Base-by-base conservation (phyloP, 2,113 vertebrate genomes). In the Synodontis membranacea region DNA sequence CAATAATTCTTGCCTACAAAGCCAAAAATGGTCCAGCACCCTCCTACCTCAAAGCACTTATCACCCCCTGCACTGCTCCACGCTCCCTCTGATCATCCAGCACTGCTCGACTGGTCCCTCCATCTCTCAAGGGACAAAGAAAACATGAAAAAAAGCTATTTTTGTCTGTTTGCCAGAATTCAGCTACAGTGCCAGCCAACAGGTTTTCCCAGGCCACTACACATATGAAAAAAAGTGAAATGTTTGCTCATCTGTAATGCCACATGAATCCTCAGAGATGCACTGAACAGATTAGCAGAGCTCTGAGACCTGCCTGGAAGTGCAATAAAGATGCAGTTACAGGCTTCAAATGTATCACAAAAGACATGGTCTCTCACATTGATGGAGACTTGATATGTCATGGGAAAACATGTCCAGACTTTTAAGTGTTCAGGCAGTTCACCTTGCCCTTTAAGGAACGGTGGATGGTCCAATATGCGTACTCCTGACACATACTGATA, bases 221-320 rank as follows among this genome's bases (percentile, higher is more conserved):
- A 50, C n/a, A 79, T 54, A 54, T 31, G 19, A 54, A 0, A 54
- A 79, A 54, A 79, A 79, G 31, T 37, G 48, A 37, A n/a, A 79
- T 34, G n/a, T 78, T 78, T 78, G 15, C 75, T 11, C 7, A 17
- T 52, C 75, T 34, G 75, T 78, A 50, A 34, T 31, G 48, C 48
- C 75, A 79, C 50, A 80, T 11, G 58, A 50, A 39, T 56, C 21
- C 50, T 56, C 31, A 25, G 48, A 56, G 50, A 56, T 80, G 76
- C 76, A 54, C 76, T 80, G 19, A 80, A 80, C 3, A 54, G 76
- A 80, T 80, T 54, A 37, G 50, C 50, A 54, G 19, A 80, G n/a
- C 76, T 54, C 19, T 25, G 21, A 80, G 50, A 54, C 50, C 50
- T 58, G 31, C 4, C 34, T 58, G 78, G 34, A 39, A 2, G 34